Evolutionary conservation across 1,140 invertebrate genomes (phyloP).

Genomic region (Bradysia coprophila): DNA sequence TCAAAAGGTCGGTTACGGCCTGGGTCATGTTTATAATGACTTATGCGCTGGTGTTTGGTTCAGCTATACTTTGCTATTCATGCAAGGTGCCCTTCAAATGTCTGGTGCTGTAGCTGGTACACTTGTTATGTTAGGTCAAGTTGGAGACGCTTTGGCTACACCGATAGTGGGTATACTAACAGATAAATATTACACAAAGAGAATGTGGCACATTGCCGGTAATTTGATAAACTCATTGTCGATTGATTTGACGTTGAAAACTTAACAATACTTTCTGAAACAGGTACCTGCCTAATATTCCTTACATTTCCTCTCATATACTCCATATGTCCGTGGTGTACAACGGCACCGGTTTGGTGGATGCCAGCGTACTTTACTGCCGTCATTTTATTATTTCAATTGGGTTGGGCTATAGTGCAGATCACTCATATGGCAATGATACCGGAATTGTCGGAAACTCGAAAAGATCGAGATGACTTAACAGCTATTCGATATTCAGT

Average conservation of each 20-base stretch:
- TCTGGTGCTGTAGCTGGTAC: slow-evolving; percentile 33
- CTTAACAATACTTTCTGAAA: no score
- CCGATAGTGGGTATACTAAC: slow-evolving; percentile 70
- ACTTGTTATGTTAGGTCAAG: slow-evolving; percentile 35
- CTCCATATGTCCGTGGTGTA: slow-evolving; percentile 39
- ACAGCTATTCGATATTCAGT: slow-evolving; percentile 72
- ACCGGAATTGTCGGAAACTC: slow-evolving; percentile 48
- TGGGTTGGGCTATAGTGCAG: slow-evolving; percentile 79
- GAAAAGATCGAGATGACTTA: slow-evolving; percentile 50
- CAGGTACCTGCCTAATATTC: slow-evolving; percentile 37
- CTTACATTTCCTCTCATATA: slow-evolving; percentile 71
- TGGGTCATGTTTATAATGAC: slow-evolving; percentile 85
- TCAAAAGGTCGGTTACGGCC: slow-evolving; percentile 46
- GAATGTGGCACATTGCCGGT: slow-evolving; percentile 78
- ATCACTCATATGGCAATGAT: slow-evolving; percentile 83
- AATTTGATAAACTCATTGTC: no score
- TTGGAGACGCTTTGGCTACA: slow-evolving; percentile 73
- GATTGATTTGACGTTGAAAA: no score
- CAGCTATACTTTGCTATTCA: slow-evolving; percentile 74
- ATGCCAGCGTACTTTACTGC: slow-evolving; percentile 51
- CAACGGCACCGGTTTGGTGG: slow-evolving; percentile 25
- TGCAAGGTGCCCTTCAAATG: slow-evolving; percentile 60
- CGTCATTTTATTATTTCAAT: slow-evolving; percentile 72
- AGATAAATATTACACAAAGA: slow-evolving; percentile 54
- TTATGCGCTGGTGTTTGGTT: slow-evolving; percentile 87